Base-by-base conservation (phyloP, 2,888 invertebrate genomes). In the Cyclophora albipunctata region DNA sequence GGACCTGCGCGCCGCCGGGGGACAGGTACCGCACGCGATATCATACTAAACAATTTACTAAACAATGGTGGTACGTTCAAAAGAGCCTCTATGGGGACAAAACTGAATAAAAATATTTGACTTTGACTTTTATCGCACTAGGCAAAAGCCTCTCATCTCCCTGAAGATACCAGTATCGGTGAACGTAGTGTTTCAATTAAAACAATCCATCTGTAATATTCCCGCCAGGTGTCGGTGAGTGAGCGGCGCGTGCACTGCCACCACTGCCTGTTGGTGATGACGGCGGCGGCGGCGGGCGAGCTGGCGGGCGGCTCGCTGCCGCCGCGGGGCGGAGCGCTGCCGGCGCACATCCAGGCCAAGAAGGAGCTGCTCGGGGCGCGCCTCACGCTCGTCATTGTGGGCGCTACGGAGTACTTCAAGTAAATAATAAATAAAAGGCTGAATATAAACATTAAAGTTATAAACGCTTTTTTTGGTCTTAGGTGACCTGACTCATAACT, bases 391-490 rank as follows among this genome's bases (percentile, higher is more conserved):
- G 62, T 89, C 0, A 57, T 90, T 6, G 81, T 80, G 52, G 87
- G 84, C 2, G 66, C 64, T 5, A 68, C 78, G 42, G 75, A 84
- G 4, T 89, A 88, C 58, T 87, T 86, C 55, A 85, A 80, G 90
- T 90, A 57, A 70, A 75, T 68, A 20, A 20, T 6, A 20, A 7
- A 44, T 20, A 20, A n/a, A 34, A 45, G 1, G 6, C 41, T 5
- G 7, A 20, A 20, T 20, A 20, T 20, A 20, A 20, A 20, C 20
- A 20, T 20, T 20, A 20, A 20, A 20, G 20, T 20, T 20, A 20
- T 20, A 20, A 1, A 20, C 20, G 20, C 20, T 20, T 2, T 20
- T 20, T 20, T 20, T 20, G 20, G 20, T 20, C 1, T 20, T 1
- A 1, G 20, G 20, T 20, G 20, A 20, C 1, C 20, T 20, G 20